Conservation (phyloP, 2,797 vertebrate species). For the Sylvia borin region DNA sequence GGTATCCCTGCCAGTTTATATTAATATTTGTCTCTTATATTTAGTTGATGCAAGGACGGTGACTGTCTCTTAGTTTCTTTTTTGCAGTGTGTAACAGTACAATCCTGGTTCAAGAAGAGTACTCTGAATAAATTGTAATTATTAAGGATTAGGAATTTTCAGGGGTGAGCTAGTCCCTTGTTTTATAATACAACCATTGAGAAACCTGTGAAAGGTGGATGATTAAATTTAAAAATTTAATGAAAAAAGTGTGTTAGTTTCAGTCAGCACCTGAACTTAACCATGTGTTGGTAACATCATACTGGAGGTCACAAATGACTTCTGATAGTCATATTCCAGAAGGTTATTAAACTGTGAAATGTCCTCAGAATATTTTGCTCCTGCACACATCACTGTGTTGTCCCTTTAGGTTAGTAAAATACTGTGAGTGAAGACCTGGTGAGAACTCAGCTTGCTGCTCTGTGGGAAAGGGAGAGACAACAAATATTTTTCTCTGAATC, state of each 20-base stretch:
- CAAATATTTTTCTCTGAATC: not conserved
- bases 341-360: conserved; percentile 40
- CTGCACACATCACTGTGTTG: not conserved
- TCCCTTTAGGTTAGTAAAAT: not conserved
- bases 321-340: not conserved
- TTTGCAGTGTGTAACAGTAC: not conserved
- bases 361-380: conserved; percentile 22
- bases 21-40: not conserved
- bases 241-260: not conserved
- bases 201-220: rapidly evolving
- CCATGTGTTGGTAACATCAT: not conserved
- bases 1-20: not conserved
- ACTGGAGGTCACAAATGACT: not conserved
- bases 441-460: not conserved
- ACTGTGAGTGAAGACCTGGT: not conserved
- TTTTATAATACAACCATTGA: not conserved
- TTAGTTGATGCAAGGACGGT: not conserved
- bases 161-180: not conserved
- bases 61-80: not conserved
- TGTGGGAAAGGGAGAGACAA: not conserved
- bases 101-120: not conserved
- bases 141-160: not conserved
- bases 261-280: not conserved
- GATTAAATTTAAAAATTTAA: not conserved
- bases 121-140: not conserved